phyloP scores from a whole-genome alignment of 2,797 vertebrate species.

The Typhlichthys subterraneus region DNA sequence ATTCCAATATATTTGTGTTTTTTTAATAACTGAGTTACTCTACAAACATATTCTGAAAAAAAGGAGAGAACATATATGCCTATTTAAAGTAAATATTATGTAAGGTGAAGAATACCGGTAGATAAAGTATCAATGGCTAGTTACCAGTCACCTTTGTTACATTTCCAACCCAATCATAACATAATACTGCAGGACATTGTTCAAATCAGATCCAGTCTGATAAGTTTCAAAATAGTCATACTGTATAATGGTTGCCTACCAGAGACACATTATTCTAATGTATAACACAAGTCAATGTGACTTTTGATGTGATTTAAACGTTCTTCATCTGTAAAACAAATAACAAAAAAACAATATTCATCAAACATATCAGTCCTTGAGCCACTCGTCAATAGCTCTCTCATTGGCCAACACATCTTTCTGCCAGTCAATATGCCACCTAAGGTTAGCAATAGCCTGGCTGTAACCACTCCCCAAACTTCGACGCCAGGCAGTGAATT shows the following conservation, averaged over 20 bases:
- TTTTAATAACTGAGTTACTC: no score
- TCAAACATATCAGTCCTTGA: conserved; percentile 48
- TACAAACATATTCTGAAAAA: no score
- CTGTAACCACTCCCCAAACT: conserved; percentile 87
- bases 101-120: no score
- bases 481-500: conserved; percentile 85
- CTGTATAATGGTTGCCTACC: neutral
- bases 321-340: neutral
- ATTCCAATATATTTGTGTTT: no score
- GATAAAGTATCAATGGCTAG: no score
- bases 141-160: neutral
- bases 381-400: conserved; percentile 85
- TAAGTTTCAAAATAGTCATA: neutral
- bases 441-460: conserved; percentile 84
- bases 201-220: neutral
- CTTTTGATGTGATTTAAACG: no score
- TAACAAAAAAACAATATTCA: conserved; percentile 7
- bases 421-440: conserved; percentile 93
- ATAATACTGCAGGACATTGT: neutral
- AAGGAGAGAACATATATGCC: no score
- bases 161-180: neutral
- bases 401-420: conserved; percentile 78
- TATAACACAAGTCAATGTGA: neutral
- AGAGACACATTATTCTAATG: neutral
- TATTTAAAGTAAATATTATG: no score